phyloP scores from a whole-genome alignment of 2,888 invertebrate species.

The Polyploca ridens region DNA sequence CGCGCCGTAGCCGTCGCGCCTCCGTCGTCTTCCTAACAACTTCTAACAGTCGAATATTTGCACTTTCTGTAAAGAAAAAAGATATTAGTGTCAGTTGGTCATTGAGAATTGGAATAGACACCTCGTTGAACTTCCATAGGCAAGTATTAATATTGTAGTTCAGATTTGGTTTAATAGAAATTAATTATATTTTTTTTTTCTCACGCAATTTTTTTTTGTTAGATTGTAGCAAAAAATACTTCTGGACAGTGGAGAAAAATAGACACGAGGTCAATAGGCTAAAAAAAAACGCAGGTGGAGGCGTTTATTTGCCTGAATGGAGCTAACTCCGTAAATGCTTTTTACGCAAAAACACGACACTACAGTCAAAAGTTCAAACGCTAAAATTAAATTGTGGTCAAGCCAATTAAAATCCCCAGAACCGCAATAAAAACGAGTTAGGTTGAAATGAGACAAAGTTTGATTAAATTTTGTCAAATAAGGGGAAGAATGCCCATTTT shows the following conservation, averaged over 20 bases:
- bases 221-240: conserved; percentile 5
- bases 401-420: neutral
- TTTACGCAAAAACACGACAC: conserved; percentile 10
- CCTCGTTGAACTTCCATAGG: conserved; percentile 27
- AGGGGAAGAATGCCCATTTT: neutral
- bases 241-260: conserved; percentile 29
- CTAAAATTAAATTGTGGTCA: conserved; percentile 8
- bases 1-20: conserved; percentile 31
- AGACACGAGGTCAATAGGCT: conserved; percentile 33
- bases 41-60: conserved; percentile 37
- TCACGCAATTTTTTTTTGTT: too few species aligned
- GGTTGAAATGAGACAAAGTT: neutral
- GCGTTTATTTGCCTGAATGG: conserved; percentile 6
- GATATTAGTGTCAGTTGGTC: conserved; percentile 45
- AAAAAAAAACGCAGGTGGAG: neutral
- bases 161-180: too few species aligned
- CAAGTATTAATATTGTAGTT: conserved; percentile 36
- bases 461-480: conserved; percentile 7
- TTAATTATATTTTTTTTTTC: neutral
- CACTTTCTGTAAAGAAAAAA: conserved; percentile 31
- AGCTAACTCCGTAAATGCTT: conserved; percentile 15
- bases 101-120: conserved; percentile 19
- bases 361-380: conserved; percentile 1
- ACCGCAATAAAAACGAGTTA: conserved; percentile 6
- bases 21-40: conserved; percentile 42